Percentiles rank a stretch among this genome's conserved stretches.
phyloP scores from a whole-genome alignment of 2,888 invertebrate species.

The Ormyrus pomaceus region DNA sequence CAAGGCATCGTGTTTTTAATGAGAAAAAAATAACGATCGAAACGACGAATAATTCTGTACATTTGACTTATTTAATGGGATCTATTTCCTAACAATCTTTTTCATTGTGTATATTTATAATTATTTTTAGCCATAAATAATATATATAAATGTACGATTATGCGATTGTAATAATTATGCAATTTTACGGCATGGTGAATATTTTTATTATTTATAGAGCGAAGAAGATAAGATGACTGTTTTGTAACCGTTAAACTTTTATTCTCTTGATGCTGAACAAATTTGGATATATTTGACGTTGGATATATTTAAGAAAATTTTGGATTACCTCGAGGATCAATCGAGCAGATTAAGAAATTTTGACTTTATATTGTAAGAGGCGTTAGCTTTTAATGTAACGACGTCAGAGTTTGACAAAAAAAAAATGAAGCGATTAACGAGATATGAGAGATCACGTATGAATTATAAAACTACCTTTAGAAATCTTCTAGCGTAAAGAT shows the following conservation, averaged over 20 bases:
- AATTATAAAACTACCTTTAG: constrained; percentile 62
- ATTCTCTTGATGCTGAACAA: constrained; percentile 51
- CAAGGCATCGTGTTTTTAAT: constrained; percentile 59
- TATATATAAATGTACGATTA: constrained; percentile 52
- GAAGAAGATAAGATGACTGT: constrained; percentile 60
- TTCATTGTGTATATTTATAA: constrained; percentile 75
- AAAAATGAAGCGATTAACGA: constrained; percentile 57
- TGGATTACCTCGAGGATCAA: constrained; percentile 40
- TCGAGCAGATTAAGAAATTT: constrained; percentile 45
- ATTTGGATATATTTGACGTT: constrained; percentile 55
- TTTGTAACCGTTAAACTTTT: constrained; percentile 61
- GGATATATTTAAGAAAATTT: constrained; percentile 53
- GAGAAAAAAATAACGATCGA: constrained; percentile 30
- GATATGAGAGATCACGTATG: constrained; percentile 57
- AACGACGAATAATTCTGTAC: constrained; percentile 68
- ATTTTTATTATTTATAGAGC: constrained; percentile 68
- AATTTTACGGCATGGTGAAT: constrained; percentile 65
- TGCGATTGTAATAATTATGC: constrained; percentile 66
- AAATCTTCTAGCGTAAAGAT: constrained; percentile 66
- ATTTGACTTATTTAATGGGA: constrained; percentile 72
- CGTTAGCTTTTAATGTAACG: constrained; percentile 71
- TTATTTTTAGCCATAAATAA: constrained; percentile 69
- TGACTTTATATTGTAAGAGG: constrained; percentile 52
- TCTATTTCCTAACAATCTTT: constrained; percentile 70
- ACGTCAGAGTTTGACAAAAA: constrained; percentile 61